Evolutionary conservation across 2,113 vertebrate species (phyloP).

Genomic region (Aldabrachelys gigantea): DNA sequence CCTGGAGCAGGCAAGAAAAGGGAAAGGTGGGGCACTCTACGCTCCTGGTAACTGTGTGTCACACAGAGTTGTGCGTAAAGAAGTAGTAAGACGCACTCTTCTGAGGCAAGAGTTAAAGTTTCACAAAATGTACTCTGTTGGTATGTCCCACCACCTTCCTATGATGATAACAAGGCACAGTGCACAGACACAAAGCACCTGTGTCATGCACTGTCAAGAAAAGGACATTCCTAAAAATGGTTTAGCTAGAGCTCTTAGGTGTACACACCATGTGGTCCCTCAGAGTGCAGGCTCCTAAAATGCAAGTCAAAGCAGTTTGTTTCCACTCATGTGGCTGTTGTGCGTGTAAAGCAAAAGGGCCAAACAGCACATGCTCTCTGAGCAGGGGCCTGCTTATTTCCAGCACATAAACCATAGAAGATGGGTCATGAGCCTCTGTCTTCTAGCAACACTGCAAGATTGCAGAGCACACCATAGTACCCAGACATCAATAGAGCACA

Average conservation of each 20-base stretch:
- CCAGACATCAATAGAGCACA: neutral
- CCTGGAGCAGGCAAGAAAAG: neutral
- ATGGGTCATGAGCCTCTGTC: neutral
- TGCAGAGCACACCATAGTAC: neutral
- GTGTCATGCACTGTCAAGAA: neutral
- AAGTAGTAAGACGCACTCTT: neutral
- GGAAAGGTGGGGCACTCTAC: neutral
- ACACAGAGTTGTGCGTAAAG: neutral
- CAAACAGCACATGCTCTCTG: neutral
- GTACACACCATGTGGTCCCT: neutral
- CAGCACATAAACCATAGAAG: neutral
- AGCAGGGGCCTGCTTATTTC: accelerated
- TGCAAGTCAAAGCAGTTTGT: neutral
- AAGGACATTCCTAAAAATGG: neutral
- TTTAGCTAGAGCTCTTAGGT: neutral
- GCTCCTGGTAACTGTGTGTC: neutral
- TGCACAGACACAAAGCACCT: neutral
- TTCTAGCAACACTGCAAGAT: accelerated
- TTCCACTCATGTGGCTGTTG: neutral
- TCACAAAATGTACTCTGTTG: neutral
- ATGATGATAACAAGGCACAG: neutral
- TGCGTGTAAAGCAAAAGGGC: neutral
- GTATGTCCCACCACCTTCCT: neutral
- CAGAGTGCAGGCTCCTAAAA: neutral
- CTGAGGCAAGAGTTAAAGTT: neutral